These are phyloP conservation scores for Irena cyanogastra DNA, from an alignment of 2,113 vertebrate species.

Conservation along the genomic window DNA sequence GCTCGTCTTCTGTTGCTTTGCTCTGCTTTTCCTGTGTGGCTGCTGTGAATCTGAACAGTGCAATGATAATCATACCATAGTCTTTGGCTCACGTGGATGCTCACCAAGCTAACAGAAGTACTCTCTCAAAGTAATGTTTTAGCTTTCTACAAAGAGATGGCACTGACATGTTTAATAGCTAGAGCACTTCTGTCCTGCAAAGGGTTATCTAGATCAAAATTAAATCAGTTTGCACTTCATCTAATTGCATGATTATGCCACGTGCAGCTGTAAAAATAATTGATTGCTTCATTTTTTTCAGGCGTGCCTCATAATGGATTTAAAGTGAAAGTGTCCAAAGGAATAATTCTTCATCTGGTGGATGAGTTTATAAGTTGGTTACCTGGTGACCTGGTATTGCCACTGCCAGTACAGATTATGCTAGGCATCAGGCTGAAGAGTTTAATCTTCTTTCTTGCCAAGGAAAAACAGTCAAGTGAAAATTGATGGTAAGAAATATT, in stretches of 20 bases:
- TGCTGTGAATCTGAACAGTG: not conserved
- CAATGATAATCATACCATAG: rapidly evolving
- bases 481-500: constrained; percentile 56
- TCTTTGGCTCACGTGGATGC: rapidly evolving
- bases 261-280: not conserved
- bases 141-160: not conserved
- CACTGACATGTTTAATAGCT: not conserved
- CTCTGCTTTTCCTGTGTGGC: not conserved
- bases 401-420: constrained; percentile 57
- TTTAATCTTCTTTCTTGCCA: constrained; percentile 54
- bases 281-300: not conserved
- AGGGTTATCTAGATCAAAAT: not conserved
- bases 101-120: not conserved
- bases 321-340: constrained; percentile 43
- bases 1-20: not conserved
- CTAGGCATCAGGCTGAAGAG: constrained; percentile 59
- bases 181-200: not conserved
- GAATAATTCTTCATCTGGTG: constrained; percentile 43
- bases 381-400: constrained; percentile 22
- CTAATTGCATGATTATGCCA: not conserved
- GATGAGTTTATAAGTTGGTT: constrained; percentile 58
- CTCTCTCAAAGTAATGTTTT: not conserved
- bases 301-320: constrained; percentile 50
- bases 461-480: constrained; percentile 58
- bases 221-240: not conserved